Percentiles rank a stretch among this genome's conserved stretches.
phyloP scores from a whole-genome alignment of 2,888 invertebrate genomes.

The Gnatocerus cornutus region DNA sequence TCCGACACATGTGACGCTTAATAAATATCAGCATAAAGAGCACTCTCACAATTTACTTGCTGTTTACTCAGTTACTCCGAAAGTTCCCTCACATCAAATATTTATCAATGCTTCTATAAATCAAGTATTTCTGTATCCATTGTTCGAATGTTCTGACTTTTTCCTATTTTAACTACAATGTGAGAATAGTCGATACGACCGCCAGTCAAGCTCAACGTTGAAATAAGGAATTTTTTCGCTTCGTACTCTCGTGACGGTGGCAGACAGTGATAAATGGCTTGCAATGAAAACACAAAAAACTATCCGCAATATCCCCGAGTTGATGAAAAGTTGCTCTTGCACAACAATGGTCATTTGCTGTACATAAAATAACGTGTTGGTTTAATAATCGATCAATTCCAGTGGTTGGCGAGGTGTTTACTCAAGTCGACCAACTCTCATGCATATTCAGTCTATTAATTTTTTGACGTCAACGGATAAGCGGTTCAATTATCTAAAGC shows the following conservation, averaged over 20 bases:
- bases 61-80: slow-evolving; percentile 21
- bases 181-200: slow-evolving; percentile 37
- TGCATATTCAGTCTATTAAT: slow-evolving; percentile 45
- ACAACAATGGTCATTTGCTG: slow-evolving; percentile 31
- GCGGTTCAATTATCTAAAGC: slow-evolving; percentile 46
- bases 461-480: slow-evolving; percentile 16
- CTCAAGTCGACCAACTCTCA: slow-evolving; percentile 19
- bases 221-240: slow-evolving; percentile 48
- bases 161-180: slow-evolving; percentile 38
- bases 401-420: slow-evolving; percentile 35
- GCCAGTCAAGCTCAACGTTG: slow-evolving; percentile 37
- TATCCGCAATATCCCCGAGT: slow-evolving; percentile 40
- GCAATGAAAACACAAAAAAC: slow-evolving; percentile 36
- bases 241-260: slow-evolving; percentile 47
- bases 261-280: slow-evolving; percentile 56
- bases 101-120: slow-evolving; percentile 45
- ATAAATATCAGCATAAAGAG: slow-evolving; percentile 28
- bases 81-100: slow-evolving; percentile 33
- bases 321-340: slow-evolving; percentile 34
- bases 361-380: slow-evolving; percentile 15
- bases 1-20: slow-evolving; percentile 39
- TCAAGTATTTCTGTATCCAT: slow-evolving; percentile 37
- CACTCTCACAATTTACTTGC: slow-evolving; percentile 20
- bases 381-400: slow-evolving; percentile 20
- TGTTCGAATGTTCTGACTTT: slow-evolving; percentile 39